These are phyloP conservation scores for Dermolepida albohirtum DNA, from an alignment of 2,888 invertebrate genomes.

Conservation along the genomic window DNA sequence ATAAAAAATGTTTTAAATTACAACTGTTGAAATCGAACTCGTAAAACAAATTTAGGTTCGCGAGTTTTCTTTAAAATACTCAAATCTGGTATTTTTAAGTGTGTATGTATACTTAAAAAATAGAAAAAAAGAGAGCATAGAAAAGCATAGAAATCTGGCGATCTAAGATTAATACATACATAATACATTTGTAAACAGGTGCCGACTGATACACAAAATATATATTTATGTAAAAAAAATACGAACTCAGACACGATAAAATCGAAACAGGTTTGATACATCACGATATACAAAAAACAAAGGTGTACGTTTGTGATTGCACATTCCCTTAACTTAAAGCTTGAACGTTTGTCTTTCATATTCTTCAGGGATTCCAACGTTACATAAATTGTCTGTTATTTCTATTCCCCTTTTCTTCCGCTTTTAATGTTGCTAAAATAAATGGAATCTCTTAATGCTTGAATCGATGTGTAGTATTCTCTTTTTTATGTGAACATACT, in stretches of 20 bases:
- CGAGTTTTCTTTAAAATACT: too few species aligned
- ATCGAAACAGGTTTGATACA: not conserved
- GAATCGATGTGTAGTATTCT: constrained; percentile 50
- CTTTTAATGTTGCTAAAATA: constrained; percentile 45
- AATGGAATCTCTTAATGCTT: constrained; percentile 47
- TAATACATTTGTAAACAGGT: constrained; percentile 55
- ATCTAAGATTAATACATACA: constrained; percentile 38
- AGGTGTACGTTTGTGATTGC: not conserved
- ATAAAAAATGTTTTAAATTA: too few species aligned
- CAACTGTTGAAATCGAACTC: too few species aligned
- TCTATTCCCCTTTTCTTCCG: constrained; percentile 35
- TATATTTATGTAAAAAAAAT: not conserved
- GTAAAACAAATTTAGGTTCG: too few species aligned
- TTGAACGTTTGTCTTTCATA: constrained; percentile 6
- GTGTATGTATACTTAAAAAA: too few species aligned
- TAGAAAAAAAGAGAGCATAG: not conserved
- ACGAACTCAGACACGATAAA: not conserved
- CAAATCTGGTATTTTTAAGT: too few species aligned
- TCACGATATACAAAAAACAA: not conserved
- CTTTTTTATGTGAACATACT: constrained; percentile 22
- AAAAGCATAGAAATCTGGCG: constrained; percentile 53
- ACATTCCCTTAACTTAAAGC: constrained; percentile 4
- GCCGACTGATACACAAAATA: constrained; percentile 57
- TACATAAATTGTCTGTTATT: too few species aligned
- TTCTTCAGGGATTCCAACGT: too few species aligned